Percentiles rank a stretch among this genome's conserved stretches.
phyloP scores from a whole-genome alignment of 2,113 vertebrate species.

The crab-eating macaque (Macaca fascicularis) region DNA sequence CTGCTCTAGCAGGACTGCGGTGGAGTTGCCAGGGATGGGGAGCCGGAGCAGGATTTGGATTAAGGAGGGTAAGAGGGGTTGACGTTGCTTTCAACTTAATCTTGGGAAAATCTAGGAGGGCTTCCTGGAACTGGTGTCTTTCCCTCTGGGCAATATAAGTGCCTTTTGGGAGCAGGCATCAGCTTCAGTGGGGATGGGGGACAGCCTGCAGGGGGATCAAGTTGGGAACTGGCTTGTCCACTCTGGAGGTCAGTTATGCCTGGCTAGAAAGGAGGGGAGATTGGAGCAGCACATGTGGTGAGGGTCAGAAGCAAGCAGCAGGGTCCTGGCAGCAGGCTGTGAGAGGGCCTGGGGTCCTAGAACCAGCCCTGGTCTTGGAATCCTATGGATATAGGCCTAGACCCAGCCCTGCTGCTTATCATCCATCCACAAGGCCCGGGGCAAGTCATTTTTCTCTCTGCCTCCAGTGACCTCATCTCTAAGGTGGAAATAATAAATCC shows the following conservation, averaged over 20 bases:
- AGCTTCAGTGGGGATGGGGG: not conserved
- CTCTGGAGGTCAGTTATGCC: not conserved
- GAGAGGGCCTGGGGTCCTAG: too few relatives aligned
- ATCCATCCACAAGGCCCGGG: not conserved
- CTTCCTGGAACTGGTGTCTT: not conserved
- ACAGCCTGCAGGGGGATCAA: not conserved
- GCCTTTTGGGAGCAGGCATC: not conserved
- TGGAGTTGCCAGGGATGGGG: rapidly evolving
- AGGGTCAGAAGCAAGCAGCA: not conserved
- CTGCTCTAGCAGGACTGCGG: not conserved
- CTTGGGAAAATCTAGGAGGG: not conserved
- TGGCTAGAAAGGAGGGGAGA: not conserved
- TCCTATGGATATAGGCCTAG: not conserved
- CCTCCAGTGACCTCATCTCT: not conserved
- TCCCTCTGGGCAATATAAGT: not conserved
- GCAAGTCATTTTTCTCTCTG: not conserved
- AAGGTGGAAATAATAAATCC: not conserved
- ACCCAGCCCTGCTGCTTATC: not conserved
- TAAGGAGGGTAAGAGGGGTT: not conserved
- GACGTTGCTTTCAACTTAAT: not conserved
- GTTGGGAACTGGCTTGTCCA: not conserved
- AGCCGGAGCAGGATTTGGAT: not conserved
- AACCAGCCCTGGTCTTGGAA: not conserved
- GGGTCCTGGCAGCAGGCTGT: not conserved
- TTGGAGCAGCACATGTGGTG: not conserved